Evolutionary conservation across 2,888 invertebrate species (phyloP).

Genomic region (Heliconius ismenius): DNA sequence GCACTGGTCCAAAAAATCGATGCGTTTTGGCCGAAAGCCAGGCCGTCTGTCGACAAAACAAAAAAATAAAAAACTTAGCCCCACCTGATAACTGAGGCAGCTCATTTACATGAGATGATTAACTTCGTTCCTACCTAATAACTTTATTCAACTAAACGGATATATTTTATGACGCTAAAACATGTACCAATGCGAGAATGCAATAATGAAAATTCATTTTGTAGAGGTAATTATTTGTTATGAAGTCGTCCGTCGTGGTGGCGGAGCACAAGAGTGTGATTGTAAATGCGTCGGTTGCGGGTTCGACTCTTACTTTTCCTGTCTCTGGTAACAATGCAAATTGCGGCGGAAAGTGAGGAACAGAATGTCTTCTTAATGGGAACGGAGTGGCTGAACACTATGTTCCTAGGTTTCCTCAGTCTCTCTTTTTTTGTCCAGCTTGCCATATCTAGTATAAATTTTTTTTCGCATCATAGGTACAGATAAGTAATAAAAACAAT

Average conservation of each 20-base stretch:
- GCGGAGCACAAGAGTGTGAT: neutral
- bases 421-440: neutral
- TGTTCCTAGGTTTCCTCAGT: too few species aligned
- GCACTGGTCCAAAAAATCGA: constrained; percentile 71
- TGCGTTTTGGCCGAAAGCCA: constrained; percentile 66
- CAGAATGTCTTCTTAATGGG: too few species aligned
- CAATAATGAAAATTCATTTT: neutral
- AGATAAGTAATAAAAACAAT: too few species aligned
- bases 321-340: too few species aligned
- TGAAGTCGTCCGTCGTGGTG: neutral
- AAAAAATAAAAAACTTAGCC: constrained; percentile 37
- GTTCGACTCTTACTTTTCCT: too few species aligned
- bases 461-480: too few species aligned
- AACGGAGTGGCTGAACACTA: too few species aligned
- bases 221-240: too few species aligned
- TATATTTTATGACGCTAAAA: neutral
- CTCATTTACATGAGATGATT: constrained; percentile 36
- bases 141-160: neutral
- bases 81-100: constrained; percentile 39
- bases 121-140: constrained; percentile 28
- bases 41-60: constrained; percentile 58
- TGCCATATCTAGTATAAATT: neutral
- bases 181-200: neutral
- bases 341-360: too few species aligned
- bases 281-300: neutral